Base-by-base conservation (phyloP, 2,888 invertebrate species). In the Sarcophaga subvicina region DNA sequence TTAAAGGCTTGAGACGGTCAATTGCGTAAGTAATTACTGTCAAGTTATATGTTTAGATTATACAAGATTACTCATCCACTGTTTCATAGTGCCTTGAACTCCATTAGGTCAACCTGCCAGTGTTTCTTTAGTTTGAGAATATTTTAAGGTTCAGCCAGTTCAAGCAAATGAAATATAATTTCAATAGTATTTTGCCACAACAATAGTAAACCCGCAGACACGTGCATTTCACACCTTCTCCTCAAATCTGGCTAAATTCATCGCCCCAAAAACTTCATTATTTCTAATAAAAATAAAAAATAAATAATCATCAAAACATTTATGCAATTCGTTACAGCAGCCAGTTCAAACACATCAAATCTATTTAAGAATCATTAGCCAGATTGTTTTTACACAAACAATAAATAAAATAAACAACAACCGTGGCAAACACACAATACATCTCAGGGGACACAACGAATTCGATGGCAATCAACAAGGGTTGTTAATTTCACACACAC, bases 331-430 rank as follows among this genome's bases (percentile, higher is more conserved):
- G 88, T 69, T 83, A 81, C 72, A 83, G 80, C 83, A 72, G 75
- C 62, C 82, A 83, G 72, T 49, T 80, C 70, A 76, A 67, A 85
- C 72, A 79, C 60, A 76, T 75, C 70, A 86, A 86, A 83, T 87
- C 81, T 87, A 84, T 84, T 87, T 87, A 84, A 81, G 81, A 78
- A 78, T 87, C 87, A 87, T 87, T 87, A 87, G 87, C 87, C 83
- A 87, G 87, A 87, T 87, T 87, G 83, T 84, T 87, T 84, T 71
- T 60, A 17, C 54, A 72, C 75, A 84, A 84, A 79, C 63, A 86
- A 66, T 49, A 47, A 81, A 77, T 82, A 71, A 82, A 82, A 77
- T 72, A 78, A 84, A 79, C 84, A 84, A 84, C 76, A 84, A 84
- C 72, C 80, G 64, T 70, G 76, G 45, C 64, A 64, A 83, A 79